These are phyloP conservation scores for Acarapis woodi DNA, from an alignment of 1,140 invertebrate species.

Conservation along the genomic window DNA sequence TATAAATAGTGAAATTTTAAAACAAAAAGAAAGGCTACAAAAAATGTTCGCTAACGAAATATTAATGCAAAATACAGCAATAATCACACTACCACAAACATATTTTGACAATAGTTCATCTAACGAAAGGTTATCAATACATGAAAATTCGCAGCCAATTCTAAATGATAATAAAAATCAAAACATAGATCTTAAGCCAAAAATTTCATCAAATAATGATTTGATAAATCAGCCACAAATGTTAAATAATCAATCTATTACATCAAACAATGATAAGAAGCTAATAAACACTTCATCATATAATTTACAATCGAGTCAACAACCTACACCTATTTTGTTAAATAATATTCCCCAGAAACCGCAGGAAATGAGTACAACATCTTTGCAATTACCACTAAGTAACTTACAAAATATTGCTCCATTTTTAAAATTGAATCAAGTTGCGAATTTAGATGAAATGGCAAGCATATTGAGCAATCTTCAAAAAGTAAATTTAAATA, in stretches of 20 bases:
- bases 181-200: background rate
- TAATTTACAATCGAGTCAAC: no score
- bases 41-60: constrained; percentile 8
- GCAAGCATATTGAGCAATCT: background rate
- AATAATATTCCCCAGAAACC: no score
- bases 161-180: background rate
- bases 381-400: no score
- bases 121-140: background rate
- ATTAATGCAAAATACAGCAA: background rate
- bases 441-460: no score
- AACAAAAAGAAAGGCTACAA: constrained; percentile 10
- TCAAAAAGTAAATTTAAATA: background rate
- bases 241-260: no score
- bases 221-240: no score
- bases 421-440: no score
- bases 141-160: background rate
- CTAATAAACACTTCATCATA: no score
- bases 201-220: background rate
- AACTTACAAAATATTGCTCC: no score
- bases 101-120: background rate
- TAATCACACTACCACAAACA: background rate
- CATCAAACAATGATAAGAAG: no score
- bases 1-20: constrained; percentile 10
- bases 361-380: no score
- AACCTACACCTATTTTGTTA: no score